Evolutionary conservation across 2,797 vertebrate species (phyloP).

Genomic region (Melanogrammus aeglefinus): DNA sequence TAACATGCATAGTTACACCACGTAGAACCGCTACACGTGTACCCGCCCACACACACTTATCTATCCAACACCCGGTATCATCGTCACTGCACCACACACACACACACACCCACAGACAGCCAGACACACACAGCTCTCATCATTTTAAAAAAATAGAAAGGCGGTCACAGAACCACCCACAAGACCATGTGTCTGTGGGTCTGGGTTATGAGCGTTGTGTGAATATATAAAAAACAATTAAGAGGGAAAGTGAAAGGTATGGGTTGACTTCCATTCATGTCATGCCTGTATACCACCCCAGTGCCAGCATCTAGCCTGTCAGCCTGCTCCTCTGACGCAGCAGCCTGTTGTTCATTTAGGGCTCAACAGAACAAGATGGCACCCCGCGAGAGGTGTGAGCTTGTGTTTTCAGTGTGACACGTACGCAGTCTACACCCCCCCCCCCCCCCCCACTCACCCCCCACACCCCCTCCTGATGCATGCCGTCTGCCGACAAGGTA

Average conservation of each 20-base stretch:
- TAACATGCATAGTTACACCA: neutral
- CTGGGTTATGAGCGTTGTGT: neutral
- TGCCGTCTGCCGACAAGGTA: slow-evolving; percentile 56
- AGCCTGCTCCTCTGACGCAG: neutral
- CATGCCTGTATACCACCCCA: no score
- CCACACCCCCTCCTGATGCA: slow-evolving; percentile 23
- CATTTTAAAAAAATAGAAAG: neutral
- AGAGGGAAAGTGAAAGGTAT: neutral
- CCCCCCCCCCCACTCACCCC: neutral
- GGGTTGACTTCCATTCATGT: neutral
- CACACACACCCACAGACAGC: neutral
- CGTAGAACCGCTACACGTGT: neutral
- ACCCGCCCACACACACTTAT: neutral
- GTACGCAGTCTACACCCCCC: neutral
- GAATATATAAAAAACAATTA: neutral
- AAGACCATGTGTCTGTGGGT: neutral
- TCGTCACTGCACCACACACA: neutral
- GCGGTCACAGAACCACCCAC: neutral
- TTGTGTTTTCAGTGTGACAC: slow-evolving; percentile 2
- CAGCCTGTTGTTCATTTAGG: neutral
- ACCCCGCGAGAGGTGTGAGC: neutral
- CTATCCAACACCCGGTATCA: slow-evolving; percentile 6
- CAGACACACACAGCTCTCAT: neutral
- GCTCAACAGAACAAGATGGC: neutral
- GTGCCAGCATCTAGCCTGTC: no score